Conservation (phyloP, 2,113 vertebrate species). For the Stigmatopora argus region DNA sequence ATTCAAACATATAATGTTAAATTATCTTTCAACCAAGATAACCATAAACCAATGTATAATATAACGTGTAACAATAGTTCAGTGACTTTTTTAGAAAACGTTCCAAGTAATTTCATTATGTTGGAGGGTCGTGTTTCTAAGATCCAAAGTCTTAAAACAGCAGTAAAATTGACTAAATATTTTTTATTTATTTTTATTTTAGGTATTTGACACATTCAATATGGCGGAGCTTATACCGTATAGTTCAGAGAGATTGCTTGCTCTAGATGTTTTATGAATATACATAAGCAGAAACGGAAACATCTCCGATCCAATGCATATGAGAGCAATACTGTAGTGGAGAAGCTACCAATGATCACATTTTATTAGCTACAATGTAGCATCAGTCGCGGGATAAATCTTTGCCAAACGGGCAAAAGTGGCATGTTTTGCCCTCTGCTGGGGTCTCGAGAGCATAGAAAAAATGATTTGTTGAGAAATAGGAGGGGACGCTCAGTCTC, state of each 20-base stretch:
- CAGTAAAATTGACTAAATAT: too few relatives aligned
- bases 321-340: constrained; percentile 47
- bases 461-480: constrained; percentile 21
- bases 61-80: too few relatives aligned
- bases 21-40: too few relatives aligned
- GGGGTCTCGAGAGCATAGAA: background rate
- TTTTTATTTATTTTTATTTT: too few relatives aligned
- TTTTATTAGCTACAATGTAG: constrained; percentile 54
- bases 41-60: too few relatives aligned
- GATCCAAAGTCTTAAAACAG: background rate
- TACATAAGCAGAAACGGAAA: background rate
- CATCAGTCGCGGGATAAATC: constrained; percentile 12
- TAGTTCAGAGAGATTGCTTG: background rate
- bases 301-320: background rate
- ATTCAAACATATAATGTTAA: too few relatives aligned
- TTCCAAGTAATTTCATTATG: background rate
- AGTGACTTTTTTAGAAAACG: too few relatives aligned
- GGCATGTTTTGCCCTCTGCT: background rate
- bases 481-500: constrained; percentile 6
- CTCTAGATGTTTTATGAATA: background rate
- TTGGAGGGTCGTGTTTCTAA: background rate
- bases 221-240: background rate
- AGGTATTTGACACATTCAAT: background rate
- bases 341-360: constrained; percentile 34
- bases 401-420: background rate